A percentile compares a stretch with the other conserved stretches of the same genome.
Evolutionary conservation across 2,113 vertebrate genomes (phyloP).

Genomic region (Odontesthes bonariensis): DNA sequence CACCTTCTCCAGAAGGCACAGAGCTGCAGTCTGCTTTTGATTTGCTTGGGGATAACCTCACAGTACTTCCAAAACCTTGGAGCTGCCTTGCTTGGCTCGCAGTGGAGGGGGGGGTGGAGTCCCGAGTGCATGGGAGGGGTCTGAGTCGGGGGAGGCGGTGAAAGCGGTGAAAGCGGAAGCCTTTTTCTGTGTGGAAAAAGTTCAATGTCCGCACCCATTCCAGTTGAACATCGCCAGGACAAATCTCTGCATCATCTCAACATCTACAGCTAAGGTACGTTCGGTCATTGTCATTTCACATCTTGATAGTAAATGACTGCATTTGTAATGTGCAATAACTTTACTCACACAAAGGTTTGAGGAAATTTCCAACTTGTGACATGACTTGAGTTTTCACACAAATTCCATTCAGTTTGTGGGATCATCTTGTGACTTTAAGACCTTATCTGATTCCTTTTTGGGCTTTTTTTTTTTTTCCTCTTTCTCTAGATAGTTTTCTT

Average conservation of each 20-base stretch:
- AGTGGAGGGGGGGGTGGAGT: constrained; percentile 57
- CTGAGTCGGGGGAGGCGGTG: constrained; percentile 28
- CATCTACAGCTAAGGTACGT: constrained; percentile 70
- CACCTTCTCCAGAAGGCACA: not conserved
- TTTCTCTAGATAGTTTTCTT: not conserved
- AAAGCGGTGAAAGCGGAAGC: constrained; percentile 49
- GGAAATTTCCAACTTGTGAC: constrained; percentile 4
- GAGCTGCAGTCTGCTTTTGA: not conserved
- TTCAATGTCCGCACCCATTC: constrained; percentile 74
- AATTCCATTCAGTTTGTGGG: not conserved
- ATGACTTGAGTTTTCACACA: not conserved
- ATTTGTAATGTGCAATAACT: not conserved
- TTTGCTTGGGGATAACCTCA: not conserved
- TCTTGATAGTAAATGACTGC: not conserved
- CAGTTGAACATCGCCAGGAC: constrained; percentile 38
- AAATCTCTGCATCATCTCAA: constrained; percentile 58
- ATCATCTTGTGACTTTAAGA: not conserved
- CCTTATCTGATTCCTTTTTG: not conserved
- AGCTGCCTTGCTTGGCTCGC: not conserved
- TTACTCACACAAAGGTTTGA: not conserved
- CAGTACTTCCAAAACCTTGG: not conserved
- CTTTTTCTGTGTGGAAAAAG: constrained; percentile 44
- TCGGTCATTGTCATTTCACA: not conserved
- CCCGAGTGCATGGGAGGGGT: constrained; percentile 34
- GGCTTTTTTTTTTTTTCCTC: not conserved